Conservation (phyloP, 2,797 vertebrate genomes). For the Anguilla anguilla region DNA sequence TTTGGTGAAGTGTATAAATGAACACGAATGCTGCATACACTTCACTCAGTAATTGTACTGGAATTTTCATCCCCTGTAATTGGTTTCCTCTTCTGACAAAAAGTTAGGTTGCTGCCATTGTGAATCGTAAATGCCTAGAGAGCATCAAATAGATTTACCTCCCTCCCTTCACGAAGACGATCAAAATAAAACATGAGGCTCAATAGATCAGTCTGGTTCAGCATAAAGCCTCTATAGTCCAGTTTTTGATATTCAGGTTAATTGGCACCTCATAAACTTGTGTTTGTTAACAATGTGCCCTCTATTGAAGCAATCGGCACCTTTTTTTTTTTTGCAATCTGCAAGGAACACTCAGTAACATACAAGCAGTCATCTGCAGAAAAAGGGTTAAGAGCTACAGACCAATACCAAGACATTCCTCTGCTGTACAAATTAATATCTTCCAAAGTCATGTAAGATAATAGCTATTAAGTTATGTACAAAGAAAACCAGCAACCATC, state of each 20-base stretch:
- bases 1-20: not conserved
- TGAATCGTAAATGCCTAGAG: constrained; percentile 41
- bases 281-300: constrained; percentile 72
- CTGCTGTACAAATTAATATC: constrained; percentile 92
- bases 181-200: constrained; percentile 30
- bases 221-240: constrained; percentile 39
- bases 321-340: constrained; percentile 69
- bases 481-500: constrained; percentile 83
- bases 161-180: constrained; percentile 33
- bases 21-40: constrained; percentile 55
- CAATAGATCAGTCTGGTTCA: constrained; percentile 20
- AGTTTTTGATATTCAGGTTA: constrained; percentile 56
- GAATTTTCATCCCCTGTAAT: constrained; percentile 61
- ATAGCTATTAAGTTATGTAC: constrained; percentile 85
- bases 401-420: constrained; percentile 90
- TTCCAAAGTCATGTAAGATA: constrained; percentile 84
- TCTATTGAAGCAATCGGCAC: constrained; percentile 73
- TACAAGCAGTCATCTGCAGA: constrained; percentile 76
- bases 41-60: constrained; percentile 61
- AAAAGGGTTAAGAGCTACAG: constrained; percentile 77
- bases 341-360: constrained; percentile 73
- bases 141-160: constrained; percentile 32
- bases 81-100: constrained; percentile 27
- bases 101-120: constrained; percentile 31
- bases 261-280: constrained; percentile 69